Base-by-base conservation (phyloP, 2,888 invertebrate species). In the Escarpia spicata region DNA sequence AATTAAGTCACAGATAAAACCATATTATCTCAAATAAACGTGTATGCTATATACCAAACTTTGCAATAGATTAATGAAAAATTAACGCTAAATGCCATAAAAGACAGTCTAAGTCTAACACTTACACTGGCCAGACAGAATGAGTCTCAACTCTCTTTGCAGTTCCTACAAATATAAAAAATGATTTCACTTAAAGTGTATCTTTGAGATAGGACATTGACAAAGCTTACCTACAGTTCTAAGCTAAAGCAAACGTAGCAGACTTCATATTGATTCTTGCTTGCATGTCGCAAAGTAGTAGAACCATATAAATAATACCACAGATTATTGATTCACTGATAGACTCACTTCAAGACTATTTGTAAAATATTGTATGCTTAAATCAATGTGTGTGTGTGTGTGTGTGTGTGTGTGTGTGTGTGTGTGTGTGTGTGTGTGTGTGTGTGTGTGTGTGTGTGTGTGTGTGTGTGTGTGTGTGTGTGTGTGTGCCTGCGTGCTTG, bases 101-200 rank as follows among this genome's bases (percentile, higher is more conserved):
- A 4, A 75, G 26, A 19, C 26, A 52, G 92, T n/a, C n/a, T n/a
- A n/a, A n/a, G n/a, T n/a, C n/a, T n/a, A 26, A n/a, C 75, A 75
- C 97, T 97, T 97, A 97, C 98, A 98, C 96, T 98, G 98, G 19
- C 98, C 97, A 94, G 98, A 97, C 95, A 98, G 98, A 58, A 98
- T 96, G 96, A 98, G 97, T 75, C 97, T 43, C 52, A 94, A 90
- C 44, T 94, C 94, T 44, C 94, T 91, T 92, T 94, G 93, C 52
- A 94, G 92, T 58, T 94, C 94, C 92, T 93, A 90, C 75, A 91
- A 44, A 26, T 92, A 90, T 52, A 91, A 58, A 6, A 75, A 75
- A 26, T 75, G 6, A 75, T 26, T 75, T 52, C 52, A 52, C 52
- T 52, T 15, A 26, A 75, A 75, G 75, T 75, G n/a, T 75, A n/a